Evolutionary conservation across 2,113 vertebrate genomes (phyloP).

Genomic region (Puntigrus tetrazona): DNA sequence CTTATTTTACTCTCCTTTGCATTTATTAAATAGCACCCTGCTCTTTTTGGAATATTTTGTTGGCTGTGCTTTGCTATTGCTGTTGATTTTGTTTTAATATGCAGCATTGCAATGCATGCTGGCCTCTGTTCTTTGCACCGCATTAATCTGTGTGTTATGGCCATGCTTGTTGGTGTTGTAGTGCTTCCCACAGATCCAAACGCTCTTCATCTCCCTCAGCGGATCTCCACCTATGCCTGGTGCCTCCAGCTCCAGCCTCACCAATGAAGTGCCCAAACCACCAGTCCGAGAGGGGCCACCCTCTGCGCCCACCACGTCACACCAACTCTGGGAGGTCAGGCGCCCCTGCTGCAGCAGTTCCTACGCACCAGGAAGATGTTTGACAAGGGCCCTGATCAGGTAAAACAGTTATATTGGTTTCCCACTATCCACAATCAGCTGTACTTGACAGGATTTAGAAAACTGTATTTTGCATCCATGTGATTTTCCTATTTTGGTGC

Average conservation of each 20-base stretch:
- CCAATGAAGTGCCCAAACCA: conserved; percentile 89
- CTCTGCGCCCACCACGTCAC: conserved; percentile 75
- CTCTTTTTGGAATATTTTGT: background rate
- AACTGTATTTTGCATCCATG: background rate
- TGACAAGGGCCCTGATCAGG: conserved; percentile 97
- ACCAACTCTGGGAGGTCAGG: conserved; percentile 81
- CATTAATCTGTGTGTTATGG: conserved; percentile 18
- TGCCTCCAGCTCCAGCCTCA: conserved; percentile 94
- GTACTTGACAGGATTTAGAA: background rate
- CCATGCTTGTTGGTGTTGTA: conserved; percentile 20
- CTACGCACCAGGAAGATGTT: conserved; percentile 96
- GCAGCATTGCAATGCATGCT: conserved; percentile 19
- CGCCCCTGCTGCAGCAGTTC: conserved; percentile 96
- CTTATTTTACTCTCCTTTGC: conserved; percentile 4
- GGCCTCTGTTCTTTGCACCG: background rate
- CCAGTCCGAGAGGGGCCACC: conserved; percentile 79
- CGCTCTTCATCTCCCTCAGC: conserved; percentile 66
- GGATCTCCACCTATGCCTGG: conserved; percentile 92
- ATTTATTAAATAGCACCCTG: background rate
- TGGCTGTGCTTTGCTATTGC: background rate
- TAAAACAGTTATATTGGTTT: conserved; percentile 56
- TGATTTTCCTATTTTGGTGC: background rate
- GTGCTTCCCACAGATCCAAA: conserved; percentile 21
- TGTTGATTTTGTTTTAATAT: conserved; percentile 16
- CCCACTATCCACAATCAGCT: background rate